A percentile compares a stretch with the other conserved stretches of the same genome.
phyloP scores from a whole-genome alignment of 2,888 invertebrate species.

The Macrophya alboannulata region DNA sequence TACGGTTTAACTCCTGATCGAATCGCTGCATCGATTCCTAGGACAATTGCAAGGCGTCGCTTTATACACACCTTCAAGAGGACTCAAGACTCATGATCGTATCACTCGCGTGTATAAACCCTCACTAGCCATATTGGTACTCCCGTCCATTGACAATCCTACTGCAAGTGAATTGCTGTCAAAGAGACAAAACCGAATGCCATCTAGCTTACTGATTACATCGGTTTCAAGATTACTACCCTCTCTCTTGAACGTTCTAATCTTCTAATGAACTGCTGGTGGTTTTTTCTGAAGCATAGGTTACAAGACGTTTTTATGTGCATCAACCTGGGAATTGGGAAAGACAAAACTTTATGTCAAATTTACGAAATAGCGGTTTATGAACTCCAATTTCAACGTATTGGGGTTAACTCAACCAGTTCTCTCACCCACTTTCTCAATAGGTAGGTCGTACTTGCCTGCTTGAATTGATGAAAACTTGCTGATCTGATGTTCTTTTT shows the following conservation, averaged over 20 bases:
- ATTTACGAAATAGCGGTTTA: background rate
- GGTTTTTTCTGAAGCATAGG: background rate
- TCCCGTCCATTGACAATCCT: background rate
- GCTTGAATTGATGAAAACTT: slow-evolving; percentile 28
- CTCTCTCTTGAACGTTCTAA: background rate
- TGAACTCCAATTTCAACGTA: background rate
- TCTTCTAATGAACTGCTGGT: background rate
- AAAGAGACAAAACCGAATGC: background rate
- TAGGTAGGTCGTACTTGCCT: background rate
- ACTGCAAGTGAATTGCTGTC: background rate
- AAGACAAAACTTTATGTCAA: background rate
- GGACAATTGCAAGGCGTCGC: background rate
- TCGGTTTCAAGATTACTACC: background rate
- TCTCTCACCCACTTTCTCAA: background rate
- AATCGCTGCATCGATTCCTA: background rate
- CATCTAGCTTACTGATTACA: background rate
- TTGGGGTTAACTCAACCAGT: background rate
- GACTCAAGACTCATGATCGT: background rate
- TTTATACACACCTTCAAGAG: background rate
- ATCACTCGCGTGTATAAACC: background rate
- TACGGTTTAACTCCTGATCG: slow-evolving; percentile 13
- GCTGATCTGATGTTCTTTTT: background rate
- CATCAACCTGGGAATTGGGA: background rate
- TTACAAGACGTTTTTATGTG: background rate
- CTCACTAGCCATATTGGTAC: background rate